Evolutionary conservation across 1,140 invertebrate genomes (phyloP).

Genomic region (Drosophila oshimai): DNA sequence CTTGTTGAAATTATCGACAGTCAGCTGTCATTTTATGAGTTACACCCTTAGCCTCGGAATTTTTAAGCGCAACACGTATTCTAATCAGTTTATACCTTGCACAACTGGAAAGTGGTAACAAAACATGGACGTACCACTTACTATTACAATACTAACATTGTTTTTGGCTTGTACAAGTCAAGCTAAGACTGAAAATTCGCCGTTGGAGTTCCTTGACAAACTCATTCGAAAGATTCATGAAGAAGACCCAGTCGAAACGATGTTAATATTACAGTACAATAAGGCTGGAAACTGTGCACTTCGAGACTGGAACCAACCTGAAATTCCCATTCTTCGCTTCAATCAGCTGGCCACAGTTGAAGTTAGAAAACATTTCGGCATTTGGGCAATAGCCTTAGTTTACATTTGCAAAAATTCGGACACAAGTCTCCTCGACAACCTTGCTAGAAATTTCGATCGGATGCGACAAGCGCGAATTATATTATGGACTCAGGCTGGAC

Average conservation of each 20-base stretch:
- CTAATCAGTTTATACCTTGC: not conserved
- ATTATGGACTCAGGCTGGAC: too few species aligned
- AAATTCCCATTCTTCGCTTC: constrained; percentile 1
- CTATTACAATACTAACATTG: not conserved
- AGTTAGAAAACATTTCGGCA: not conserved
- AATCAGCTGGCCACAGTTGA: not conserved
- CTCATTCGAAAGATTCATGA: not conserved
- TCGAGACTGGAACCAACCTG: not conserved
- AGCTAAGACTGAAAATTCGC: not conserved
- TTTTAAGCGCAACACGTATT: not conserved
- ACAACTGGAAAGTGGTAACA: not conserved
- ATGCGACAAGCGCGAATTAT: constrained; percentile 3
- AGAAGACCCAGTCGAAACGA: not conserved
- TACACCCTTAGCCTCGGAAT: not conserved
- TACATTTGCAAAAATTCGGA: constrained; percentile 7
- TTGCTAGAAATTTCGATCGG: constrained; percentile 6
- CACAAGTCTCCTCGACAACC: not conserved
- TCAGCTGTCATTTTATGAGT: not conserved
- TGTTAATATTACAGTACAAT: constrained; percentile 5
- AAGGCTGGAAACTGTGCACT: not conserved
- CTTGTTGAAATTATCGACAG: not conserved
- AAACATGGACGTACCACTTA: not conserved
- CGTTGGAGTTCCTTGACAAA: not conserved
- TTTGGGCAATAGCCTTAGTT: not conserved
- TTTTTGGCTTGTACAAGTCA: not conserved